A percentile compares a stretch with the other conserved stretches of the same genome.
These are phyloP conservation scores for Smutsia gigantea DNA, from an alignment of 2,797 vertebrate genomes.

Conservation along the genomic window DNA sequence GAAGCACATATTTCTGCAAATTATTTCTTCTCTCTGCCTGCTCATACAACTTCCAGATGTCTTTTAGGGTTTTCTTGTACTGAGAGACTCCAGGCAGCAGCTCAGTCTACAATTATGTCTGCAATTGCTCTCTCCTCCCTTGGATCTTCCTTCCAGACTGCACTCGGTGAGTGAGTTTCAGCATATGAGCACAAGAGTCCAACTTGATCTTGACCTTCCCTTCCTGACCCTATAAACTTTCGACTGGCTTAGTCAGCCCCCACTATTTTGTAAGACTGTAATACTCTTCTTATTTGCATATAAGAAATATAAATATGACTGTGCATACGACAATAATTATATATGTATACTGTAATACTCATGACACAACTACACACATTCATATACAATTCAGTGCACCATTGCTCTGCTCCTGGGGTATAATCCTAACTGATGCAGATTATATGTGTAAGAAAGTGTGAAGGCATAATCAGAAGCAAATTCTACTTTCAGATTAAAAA, in stretches of 20 bases:
- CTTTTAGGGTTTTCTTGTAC: neutral
- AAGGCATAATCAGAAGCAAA: neutral
- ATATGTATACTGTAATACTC: neutral
- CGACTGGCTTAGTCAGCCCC: neutral
- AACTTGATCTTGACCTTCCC: neutral
- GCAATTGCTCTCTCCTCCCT: neutral
- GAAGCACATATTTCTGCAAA: neutral
- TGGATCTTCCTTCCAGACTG: neutral
- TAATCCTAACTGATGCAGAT: neutral
- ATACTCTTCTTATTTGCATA: neutral
- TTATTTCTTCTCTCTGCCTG: neutral
- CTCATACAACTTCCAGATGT: neutral
- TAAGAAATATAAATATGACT: neutral
- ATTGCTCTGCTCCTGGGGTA: neutral
- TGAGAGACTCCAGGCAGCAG: neutral
- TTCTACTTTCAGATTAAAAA: neutral
- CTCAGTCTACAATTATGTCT: neutral
- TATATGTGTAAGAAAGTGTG: neutral
- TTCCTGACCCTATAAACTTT: neutral
- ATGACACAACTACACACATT: too few species aligned
- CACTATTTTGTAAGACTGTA: neutral
- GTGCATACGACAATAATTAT: neutral
- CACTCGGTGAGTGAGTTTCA: neutral
- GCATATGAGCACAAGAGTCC: accelerated
- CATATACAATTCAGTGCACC: neutral